Evolutionary conservation across 2,113 vertebrate species (phyloP).

Genomic region (Progne subis): DNA sequence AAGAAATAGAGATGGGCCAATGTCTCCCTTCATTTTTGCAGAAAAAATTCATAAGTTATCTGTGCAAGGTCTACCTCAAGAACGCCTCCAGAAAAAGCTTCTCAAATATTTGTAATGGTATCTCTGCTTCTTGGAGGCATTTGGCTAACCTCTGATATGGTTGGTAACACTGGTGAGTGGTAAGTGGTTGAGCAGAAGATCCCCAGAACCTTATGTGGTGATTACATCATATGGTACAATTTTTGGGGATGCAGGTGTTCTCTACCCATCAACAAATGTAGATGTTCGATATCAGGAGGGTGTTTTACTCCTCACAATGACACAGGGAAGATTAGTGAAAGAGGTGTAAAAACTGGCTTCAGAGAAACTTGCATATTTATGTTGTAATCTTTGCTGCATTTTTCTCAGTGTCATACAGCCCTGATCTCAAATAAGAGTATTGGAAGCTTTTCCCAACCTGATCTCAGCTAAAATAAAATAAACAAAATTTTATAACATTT

Average conservation of each 20-base stretch:
- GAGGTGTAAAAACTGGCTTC: background rate
- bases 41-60: background rate
- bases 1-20: background rate
- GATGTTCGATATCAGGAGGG: background rate
- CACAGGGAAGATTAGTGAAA: background rate
- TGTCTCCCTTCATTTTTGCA: background rate
- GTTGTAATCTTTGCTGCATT: background rate
- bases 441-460: background rate
- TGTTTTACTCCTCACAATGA: background rate
- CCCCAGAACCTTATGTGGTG: background rate
- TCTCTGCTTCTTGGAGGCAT: background rate
- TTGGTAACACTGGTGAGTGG: background rate
- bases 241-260: background rate
- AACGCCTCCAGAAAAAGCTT: background rate
- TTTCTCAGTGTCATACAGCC: background rate
- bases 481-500: background rate
- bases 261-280: background rate
- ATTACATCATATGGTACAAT: background rate
- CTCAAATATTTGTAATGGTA: background rate
- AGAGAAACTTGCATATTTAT: background rate
- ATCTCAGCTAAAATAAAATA: background rate
- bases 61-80: background rate
- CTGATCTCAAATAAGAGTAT: background rate
- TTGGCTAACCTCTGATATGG: background rate
- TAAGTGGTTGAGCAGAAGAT: background rate